Conservation (phyloP, 64 coral and sea anemone species). For the Dendrophyllia cribrosa region DNA sequence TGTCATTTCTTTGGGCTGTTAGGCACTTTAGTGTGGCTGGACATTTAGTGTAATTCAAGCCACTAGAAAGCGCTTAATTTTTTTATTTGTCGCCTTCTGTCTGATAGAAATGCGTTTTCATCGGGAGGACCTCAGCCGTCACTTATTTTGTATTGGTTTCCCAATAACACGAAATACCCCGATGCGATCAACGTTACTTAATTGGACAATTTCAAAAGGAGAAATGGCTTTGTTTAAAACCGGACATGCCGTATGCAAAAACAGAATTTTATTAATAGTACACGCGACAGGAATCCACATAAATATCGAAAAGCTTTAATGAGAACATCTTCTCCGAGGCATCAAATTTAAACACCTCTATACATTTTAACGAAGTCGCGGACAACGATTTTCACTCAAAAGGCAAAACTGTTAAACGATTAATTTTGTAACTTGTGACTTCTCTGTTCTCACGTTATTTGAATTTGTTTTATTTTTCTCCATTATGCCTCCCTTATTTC, state of each 20-base stretch:
- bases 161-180: neutral
- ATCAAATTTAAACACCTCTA: neutral
- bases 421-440: neutral
- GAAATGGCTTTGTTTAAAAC: conserved; percentile 16
- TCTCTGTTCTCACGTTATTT: neutral
- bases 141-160: neutral
- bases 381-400: neutral
- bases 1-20: neutral
- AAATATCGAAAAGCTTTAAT: neutral
- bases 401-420: neutral
- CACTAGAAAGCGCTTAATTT: conserved; percentile 8
- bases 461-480: neutral
- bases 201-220: neutral
- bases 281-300: neutral
- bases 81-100: neutral
- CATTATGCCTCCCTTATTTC: conserved; percentile 8
- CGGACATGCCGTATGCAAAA: neutral
- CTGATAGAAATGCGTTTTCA: neutral
- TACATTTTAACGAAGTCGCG: neutral
- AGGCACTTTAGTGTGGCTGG: neutral
- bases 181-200: neutral
- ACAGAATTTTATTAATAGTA: neutral
- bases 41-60: conserved; percentile 23
- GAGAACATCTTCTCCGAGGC: neutral
- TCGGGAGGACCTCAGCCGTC: neutral